These are phyloP conservation scores for Porites evermanni DNA, from an alignment of 92 coral and sea anemone genomes.

Conservation along the genomic window DNA sequence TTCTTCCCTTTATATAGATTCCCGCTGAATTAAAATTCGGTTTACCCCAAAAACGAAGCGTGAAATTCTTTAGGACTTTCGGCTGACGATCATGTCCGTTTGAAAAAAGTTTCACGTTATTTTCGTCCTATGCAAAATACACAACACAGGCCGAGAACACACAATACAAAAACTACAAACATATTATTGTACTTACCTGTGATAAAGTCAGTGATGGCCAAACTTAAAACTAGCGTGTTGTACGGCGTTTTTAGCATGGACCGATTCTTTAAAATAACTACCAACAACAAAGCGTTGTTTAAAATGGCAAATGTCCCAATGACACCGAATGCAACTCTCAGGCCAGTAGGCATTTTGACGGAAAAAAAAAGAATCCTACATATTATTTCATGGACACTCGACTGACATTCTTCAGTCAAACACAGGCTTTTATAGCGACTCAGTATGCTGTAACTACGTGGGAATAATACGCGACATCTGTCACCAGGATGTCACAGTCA, in stretches of 20 bases:
- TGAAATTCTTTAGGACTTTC: too few species aligned
- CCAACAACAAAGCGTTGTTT: slow-evolving; percentile 55
- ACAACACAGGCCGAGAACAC: too few species aligned
- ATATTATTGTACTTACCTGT: slow-evolving; percentile 63
- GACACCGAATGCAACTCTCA: slow-evolving; percentile 61
- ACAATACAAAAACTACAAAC: too few species aligned
- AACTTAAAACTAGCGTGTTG: slow-evolving; percentile 74
- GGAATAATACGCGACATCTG: background rate
- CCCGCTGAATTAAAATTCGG: too few species aligned
- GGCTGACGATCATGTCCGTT: too few species aligned
- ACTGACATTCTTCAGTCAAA: background rate
- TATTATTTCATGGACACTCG: too few species aligned
- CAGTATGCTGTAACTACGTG: background rate
- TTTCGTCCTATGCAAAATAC: too few species aligned
- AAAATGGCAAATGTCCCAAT: slow-evolving; percentile 71
- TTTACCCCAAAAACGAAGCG: too few species aligned
- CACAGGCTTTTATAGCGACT: background rate
- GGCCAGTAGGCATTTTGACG: slow-evolving; percentile 4
- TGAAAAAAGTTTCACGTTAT: too few species aligned
- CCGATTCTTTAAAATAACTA: slow-evolving; percentile 72
- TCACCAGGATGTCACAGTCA: background rate
- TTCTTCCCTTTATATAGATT: too few species aligned
- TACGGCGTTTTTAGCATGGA: slow-evolving; percentile 82
- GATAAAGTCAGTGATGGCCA: slow-evolving; percentile 84
- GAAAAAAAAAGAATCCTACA: background rate